A percentile compares a stretch with the other conserved stretches of the same genome.
These are phyloP conservation scores for Temnothorax unifasciatus DNA, from an alignment of 2,888 invertebrate genomes.

Conservation along the genomic window DNA sequence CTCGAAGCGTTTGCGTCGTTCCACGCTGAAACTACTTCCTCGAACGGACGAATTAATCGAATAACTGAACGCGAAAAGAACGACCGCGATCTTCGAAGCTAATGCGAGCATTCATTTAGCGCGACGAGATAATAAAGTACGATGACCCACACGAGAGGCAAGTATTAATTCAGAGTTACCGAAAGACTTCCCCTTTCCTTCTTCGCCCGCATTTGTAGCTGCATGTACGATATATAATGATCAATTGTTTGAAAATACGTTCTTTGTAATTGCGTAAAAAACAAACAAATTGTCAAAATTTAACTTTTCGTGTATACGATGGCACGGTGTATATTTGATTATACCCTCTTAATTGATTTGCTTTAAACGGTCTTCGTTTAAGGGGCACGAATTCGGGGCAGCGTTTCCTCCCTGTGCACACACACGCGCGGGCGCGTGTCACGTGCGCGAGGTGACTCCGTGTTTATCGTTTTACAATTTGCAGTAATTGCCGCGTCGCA, in stretches of 20 bases:
- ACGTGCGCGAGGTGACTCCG: background rate
- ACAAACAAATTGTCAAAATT: background rate
- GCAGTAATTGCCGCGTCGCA: conserved; percentile 27
- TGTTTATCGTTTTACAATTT: conserved; percentile 14
- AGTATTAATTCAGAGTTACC: background rate
- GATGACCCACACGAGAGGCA: background rate
- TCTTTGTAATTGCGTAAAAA: background rate
- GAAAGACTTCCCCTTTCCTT: background rate
- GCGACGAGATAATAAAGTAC: background rate
- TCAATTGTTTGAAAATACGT: background rate
- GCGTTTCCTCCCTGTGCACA: no score
- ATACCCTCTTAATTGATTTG: background rate
- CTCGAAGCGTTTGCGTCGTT: background rate
- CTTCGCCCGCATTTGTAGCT: background rate
- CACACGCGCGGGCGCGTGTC: conserved; percentile 4
- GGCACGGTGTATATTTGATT: background rate
- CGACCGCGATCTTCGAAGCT: background rate
- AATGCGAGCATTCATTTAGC: background rate
- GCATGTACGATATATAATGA: background rate
- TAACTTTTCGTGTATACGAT: background rate
- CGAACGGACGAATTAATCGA: background rate
- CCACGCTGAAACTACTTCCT: conserved; percentile 5
- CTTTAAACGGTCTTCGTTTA: background rate
- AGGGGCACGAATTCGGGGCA: background rate
- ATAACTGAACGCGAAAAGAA: no score